Percentiles rank a stretch among this genome's conserved stretches.
phyloP scores from a whole-genome alignment of 2,113 vertebrate species.

The Cyprinodon variegatus region DNA sequence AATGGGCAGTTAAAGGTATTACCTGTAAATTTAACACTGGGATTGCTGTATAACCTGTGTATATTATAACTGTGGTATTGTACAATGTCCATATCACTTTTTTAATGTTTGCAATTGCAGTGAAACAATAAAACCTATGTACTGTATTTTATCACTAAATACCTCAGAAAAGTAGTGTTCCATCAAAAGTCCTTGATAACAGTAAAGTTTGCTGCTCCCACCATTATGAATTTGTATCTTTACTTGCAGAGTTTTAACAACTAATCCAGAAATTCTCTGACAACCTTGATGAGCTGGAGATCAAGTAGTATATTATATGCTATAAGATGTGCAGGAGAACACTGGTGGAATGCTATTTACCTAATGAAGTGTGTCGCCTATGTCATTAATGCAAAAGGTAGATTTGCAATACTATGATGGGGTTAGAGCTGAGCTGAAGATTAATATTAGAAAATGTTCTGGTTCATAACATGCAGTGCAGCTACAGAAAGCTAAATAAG shows the following conservation, averaged over 20 bases:
- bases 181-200: neutral
- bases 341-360: neutral
- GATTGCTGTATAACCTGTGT: no score
- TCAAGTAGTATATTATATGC: neutral
- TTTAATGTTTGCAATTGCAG: conserved; percentile 15
- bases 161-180: neutral
- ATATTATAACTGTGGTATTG: no score
- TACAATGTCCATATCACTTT: no score
- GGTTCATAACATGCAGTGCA: neutral
- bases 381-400: neutral
- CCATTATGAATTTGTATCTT: neutral
- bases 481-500: conserved; percentile 16
- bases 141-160: no score
- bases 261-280: neutral
- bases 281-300: conserved; percentile 1
- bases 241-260: neutral
- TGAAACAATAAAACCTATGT: no score
- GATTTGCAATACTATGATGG: neutral
- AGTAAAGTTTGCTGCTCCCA: neutral
- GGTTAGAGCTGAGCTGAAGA: conserved; percentile 8
- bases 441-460: conserved; percentile 15
- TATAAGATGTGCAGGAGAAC: neutral
- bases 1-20: no score
- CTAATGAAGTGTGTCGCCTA: neutral
- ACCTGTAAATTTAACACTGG: no score